Conservation (phyloP, 2,797 vertebrate genomes). For the Coreius guichenoti region DNA sequence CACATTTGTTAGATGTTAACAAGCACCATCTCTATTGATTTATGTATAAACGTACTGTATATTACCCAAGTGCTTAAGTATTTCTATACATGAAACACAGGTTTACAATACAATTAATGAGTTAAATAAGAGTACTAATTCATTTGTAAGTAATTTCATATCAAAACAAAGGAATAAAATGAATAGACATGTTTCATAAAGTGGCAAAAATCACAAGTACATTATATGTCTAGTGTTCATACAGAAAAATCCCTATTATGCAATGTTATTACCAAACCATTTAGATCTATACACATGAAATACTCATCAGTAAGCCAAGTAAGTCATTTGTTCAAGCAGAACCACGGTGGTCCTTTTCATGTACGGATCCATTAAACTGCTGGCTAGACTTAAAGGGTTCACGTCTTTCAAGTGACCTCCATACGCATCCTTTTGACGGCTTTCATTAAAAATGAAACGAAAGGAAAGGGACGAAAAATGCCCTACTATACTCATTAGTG, state of each 20-base stretch:
- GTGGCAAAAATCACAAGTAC: slow-evolving; percentile 12
- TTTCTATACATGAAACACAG: slow-evolving; percentile 19
- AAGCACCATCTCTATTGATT: slow-evolving; percentile 17
- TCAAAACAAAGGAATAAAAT: not conserved
- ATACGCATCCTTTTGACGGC: slow-evolving; percentile 50
- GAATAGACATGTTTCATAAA: not conserved
- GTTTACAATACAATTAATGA: not conserved
- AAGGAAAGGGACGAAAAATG: slow-evolving; percentile 45
- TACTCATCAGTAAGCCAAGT: slow-evolving; percentile 63
- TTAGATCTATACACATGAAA: not conserved
- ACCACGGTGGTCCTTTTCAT: slow-evolving; percentile 43
- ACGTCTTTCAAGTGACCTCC: slow-evolving; percentile 53
- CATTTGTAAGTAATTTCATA: not conserved
- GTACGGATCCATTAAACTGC: slow-evolving; percentile 60
- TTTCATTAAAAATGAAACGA: slow-evolving; percentile 31
- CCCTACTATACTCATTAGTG: slow-evolving; percentile 58
- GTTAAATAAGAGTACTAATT: not conserved
- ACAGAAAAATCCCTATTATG: not conserved
- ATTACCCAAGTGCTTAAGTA: slow-evolving; percentile 21
- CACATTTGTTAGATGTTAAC: slow-evolving; percentile 44
- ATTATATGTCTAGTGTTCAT: slow-evolving; percentile 2
- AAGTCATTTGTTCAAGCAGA: slow-evolving; percentile 61
- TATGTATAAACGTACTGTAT: slow-evolving; percentile 27
- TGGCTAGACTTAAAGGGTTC: slow-evolving; percentile 53
- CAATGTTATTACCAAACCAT: slow-evolving; percentile 17